These are phyloP conservation scores for Oreochromis aureus DNA, from an alignment of 2,113 vertebrate genomes.

Conservation along the genomic window DNA sequence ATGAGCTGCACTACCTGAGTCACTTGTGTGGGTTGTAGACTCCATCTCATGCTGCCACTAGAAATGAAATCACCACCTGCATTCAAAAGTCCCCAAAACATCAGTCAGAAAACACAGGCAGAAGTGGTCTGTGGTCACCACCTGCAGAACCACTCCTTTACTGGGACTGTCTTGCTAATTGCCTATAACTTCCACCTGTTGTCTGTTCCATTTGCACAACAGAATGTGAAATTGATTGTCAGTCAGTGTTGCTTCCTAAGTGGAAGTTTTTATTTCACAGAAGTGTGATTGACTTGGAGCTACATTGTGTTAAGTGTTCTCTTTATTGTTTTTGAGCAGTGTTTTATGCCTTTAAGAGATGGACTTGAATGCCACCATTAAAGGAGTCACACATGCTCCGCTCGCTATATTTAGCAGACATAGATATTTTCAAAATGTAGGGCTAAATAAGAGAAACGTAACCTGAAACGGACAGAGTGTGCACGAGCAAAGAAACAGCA, in stretches of 20 bases:
- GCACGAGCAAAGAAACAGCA: background rate
- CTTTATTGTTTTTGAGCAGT: background rate
- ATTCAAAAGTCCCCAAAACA: background rate
- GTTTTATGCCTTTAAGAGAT: background rate
- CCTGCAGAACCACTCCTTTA: background rate
- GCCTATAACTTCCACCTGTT: background rate
- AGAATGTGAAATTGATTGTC: background rate
- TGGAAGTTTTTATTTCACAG: background rate
- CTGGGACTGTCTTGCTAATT: rapidly evolving
- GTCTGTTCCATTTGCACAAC: background rate
- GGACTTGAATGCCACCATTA: background rate
- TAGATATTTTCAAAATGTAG: background rate
- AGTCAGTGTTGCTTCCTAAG: background rate
- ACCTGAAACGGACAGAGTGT: background rate
- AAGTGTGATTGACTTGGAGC: background rate
- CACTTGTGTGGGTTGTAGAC: too few relatives aligned
- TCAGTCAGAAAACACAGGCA: background rate
- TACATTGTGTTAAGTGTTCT: background rate
- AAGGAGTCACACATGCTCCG: background rate
- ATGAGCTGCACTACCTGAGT: too few relatives aligned
- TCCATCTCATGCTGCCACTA: too few relatives aligned
- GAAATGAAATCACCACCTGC: background rate
- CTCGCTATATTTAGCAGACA: background rate
- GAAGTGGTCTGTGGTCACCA: background rate
- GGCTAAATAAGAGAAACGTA: background rate